These are phyloP conservation scores for Rotaria macrura DNA, from an alignment of 2,888 invertebrate species.

Conservation along the genomic window DNA sequence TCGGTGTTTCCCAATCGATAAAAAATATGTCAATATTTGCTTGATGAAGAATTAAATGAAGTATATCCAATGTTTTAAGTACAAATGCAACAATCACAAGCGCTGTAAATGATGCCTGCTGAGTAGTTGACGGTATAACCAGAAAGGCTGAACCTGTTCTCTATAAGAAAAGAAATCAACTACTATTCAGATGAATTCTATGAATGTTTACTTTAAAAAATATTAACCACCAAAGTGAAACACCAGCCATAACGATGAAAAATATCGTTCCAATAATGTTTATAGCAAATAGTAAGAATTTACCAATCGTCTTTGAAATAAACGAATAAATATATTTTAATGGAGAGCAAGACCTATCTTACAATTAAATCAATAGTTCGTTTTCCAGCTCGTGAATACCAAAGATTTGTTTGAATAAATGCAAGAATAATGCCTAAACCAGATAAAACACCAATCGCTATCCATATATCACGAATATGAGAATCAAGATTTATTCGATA, in stretches of 20 bases:
- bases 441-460: slow-evolving; percentile 16
- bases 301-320: slow-evolving; percentile 11
- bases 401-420: slow-evolving; percentile 13
- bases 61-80: slow-evolving; percentile 59
- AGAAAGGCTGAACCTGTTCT: slow-evolving; percentile 21
- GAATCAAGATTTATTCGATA: slow-evolving; percentile 23
- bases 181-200: too few species aligned
- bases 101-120: slow-evolving; percentile 22
- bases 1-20: slow-evolving; percentile 71
- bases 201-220: slow-evolving; percentile 19
- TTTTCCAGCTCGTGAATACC: slow-evolving; percentile 32
- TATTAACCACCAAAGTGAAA: slow-evolving; percentile 31
- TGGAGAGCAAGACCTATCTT: background rate
- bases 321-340: background rate
- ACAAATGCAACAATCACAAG: slow-evolving; percentile 53
- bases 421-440: slow-evolving; percentile 16
- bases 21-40: slow-evolving; percentile 63
- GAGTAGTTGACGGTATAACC: slow-evolving; percentile 11
- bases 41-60: slow-evolving; percentile 56
- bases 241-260: slow-evolving; percentile 24
- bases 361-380: slow-evolving; percentile 16
- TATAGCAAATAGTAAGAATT: slow-evolving; percentile 25
- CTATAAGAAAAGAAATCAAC: background rate
- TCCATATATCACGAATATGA: slow-evolving; percentile 23
- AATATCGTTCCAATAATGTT: slow-evolving; percentile 18